Percentiles rank a stretch among this genome's conserved stretches.
Conservation (phyloP, 2,797 vertebrate species). For the Channa striata region DNA sequence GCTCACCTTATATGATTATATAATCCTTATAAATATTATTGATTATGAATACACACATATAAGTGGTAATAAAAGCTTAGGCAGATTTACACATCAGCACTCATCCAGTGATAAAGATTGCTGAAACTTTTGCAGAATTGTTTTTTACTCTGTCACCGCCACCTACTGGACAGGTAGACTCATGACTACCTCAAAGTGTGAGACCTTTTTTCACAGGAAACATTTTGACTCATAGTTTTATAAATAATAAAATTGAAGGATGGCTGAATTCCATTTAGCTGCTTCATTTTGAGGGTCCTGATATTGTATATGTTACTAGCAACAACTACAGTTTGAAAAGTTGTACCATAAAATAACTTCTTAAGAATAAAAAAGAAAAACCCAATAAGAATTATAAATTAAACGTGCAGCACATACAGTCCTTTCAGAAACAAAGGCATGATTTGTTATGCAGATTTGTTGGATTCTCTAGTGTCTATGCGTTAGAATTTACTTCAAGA, state of each 20-base stretch:
- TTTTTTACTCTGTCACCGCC: slow-evolving; percentile 2
- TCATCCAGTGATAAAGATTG: not conserved
- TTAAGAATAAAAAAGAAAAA: not conserved
- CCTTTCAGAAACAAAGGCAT: not conserved
- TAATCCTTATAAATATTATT: not conserved
- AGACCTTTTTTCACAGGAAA: too few species aligned
- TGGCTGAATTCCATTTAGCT: not conserved
- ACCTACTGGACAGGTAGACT: slow-evolving; percentile 37
- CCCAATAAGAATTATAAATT: not conserved
- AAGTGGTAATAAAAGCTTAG: not conserved
- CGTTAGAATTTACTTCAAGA: not conserved
- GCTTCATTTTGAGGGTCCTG: not conserved
- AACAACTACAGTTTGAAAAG: not conserved
- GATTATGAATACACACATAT: not conserved
- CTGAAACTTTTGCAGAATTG: not conserved
- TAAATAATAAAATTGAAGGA: not conserved
- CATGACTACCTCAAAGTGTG: not conserved
- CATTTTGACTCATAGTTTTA: not conserved
- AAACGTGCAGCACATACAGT: not conserved
- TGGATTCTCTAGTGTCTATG: not conserved
- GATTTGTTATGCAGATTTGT: not conserved
- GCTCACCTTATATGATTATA: slow-evolving; percentile 4
- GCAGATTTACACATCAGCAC: not conserved
- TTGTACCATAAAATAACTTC: not conserved
- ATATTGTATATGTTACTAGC: not conserved